phyloP scores from a whole-genome alignment of 2,113 vertebrate genomes.

The Tetrax tetrax region DNA sequence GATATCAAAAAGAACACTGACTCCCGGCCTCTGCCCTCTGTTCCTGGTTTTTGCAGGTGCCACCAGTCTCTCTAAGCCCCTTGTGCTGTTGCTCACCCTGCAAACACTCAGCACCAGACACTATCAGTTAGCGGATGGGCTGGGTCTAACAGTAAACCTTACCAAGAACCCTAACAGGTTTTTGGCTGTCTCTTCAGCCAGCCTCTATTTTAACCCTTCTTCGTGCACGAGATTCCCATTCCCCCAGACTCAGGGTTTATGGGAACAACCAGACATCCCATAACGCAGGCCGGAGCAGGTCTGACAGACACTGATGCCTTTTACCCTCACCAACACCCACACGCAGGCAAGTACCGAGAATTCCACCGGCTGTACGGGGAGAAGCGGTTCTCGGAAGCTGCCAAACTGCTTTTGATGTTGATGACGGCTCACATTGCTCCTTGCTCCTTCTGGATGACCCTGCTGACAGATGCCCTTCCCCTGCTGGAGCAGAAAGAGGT shows the following conservation, averaged over 20 bases:
- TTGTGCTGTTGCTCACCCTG: not conserved
- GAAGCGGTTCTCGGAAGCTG: slow-evolving; percentile 84
- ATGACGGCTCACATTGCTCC: slow-evolving; percentile 97
- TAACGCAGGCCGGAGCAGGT: too few species aligned
- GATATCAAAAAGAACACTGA: not conserved
- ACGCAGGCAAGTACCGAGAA: slow-evolving; percentile 90
- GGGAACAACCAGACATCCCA: too few species aligned
- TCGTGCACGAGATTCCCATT: not conserved
- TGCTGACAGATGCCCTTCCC: slow-evolving; percentile 91
- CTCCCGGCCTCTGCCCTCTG: rapidly evolving
- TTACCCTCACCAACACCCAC: not conserved
- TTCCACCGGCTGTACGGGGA: slow-evolving; percentile 94
- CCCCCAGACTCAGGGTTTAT: too few species aligned
- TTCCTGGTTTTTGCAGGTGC: not conserved
- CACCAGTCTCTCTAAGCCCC: not conserved
- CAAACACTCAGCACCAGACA: not conserved
- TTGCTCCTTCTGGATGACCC: slow-evolving; percentile 93
- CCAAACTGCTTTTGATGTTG: slow-evolving; percentile 87
- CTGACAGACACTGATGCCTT: not conserved
- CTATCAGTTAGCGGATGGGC: not conserved
- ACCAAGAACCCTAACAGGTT: not conserved
- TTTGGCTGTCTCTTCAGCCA: not conserved
- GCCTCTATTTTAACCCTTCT: not conserved
- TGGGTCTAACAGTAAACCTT: not conserved
- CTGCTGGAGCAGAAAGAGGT: slow-evolving; percentile 96